Percentiles rank a stretch among this genome's conserved stretches.
Conservation (phyloP, 2,888 invertebrate genomes). For the Mythimna vitellina region DNA sequence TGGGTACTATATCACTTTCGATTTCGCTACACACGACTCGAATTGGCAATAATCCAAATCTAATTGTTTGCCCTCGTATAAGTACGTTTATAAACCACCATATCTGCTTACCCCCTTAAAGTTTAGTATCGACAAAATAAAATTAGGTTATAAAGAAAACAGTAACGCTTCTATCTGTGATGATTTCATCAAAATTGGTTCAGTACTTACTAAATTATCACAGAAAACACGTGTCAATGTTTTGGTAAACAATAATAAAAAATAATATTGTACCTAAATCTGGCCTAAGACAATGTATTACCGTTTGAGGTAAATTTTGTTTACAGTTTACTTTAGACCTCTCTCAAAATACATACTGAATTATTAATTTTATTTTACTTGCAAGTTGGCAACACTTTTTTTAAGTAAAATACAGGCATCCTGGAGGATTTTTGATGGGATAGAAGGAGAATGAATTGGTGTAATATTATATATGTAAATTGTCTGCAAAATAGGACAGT, state of each 20-base stretch:
- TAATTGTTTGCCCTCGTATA: background rate
- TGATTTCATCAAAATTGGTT: constrained; percentile 26
- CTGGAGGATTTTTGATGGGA: too few relatives aligned
- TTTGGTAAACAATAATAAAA: constrained; percentile 22
- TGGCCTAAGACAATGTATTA: background rate
- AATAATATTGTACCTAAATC: background rate
- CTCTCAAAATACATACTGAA: background rate
- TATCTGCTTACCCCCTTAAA: background rate
- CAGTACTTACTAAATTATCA: constrained; percentile 11
- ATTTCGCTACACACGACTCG: constrained; percentile 35
- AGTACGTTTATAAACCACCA: background rate
- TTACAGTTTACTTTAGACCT: background rate
- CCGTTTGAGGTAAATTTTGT: background rate
- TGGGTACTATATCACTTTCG: constrained; percentile 50
- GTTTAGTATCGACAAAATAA: background rate
- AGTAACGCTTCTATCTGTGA: background rate
- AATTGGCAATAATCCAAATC: constrained; percentile 40
- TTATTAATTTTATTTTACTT: background rate
- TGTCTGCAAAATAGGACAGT: too few relatives aligned
- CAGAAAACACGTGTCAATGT: constrained; percentile 28
- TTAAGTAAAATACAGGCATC: too few relatives aligned
- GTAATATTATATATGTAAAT: too few relatives aligned
- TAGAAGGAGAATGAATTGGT: too few relatives aligned
- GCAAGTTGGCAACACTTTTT: background rate
- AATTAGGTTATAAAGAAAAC: too few relatives aligned